Evolutionary conservation across 2,113 vertebrate genomes (phyloP).

Genomic region (Rhombomys opimus): DNA sequence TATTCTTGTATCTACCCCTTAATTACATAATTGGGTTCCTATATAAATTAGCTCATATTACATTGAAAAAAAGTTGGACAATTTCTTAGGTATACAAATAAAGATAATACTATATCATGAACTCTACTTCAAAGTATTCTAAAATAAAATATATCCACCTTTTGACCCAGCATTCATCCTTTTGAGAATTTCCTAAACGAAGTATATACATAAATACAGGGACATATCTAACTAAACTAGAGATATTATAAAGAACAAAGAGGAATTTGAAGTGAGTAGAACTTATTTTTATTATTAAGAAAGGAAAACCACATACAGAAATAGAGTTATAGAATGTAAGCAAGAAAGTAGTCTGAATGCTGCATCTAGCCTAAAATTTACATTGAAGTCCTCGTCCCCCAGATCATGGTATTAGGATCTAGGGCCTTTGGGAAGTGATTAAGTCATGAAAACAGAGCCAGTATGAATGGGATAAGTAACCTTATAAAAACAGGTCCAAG

Average conservation of each 20-base stretch:
- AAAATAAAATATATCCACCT: slow-evolving; percentile 36
- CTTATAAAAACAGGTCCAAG: neutral
- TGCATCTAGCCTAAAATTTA: neutral
- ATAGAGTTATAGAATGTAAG: slow-evolving; percentile 6
- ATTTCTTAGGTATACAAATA: slow-evolving; percentile 13
- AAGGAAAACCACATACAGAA: neutral
- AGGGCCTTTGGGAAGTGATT: neutral
- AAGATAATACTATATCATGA: neutral
- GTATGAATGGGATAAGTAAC: neutral
- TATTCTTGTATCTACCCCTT: neutral
- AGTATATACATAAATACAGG: neutral
- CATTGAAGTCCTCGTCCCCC: neutral
- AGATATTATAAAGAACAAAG: neutral
- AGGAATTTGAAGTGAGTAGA: neutral
- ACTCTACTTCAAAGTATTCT: slow-evolving; percentile 3
- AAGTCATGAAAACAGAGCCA: neutral
- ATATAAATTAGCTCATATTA: neutral
- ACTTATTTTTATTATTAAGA: neutral
- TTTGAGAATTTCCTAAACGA: slow-evolving; percentile 11
- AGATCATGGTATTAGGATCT: neutral
- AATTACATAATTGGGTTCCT: neutral
- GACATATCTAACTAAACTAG: neutral
- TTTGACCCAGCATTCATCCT: neutral
- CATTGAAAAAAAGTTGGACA: neutral
- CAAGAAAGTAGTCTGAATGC: neutral